Evolutionary conservation across 2,113 vertebrate species (phyloP).

Genomic region (Mormoops blainvillei): DNA sequence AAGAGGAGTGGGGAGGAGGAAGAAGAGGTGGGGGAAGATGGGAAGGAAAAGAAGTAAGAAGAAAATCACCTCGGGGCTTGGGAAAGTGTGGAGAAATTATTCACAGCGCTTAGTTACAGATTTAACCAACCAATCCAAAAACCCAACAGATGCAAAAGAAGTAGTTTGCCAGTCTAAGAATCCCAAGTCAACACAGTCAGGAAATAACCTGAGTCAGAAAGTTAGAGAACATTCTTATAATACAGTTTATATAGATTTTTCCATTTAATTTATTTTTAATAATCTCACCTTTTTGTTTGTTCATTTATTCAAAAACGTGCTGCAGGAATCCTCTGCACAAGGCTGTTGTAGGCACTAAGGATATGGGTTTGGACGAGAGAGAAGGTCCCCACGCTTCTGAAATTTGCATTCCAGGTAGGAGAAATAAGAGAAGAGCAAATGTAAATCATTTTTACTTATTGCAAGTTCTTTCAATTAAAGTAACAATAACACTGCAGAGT

Average conservation of each 20-base stretch:
- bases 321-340: neutral
- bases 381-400: neutral
- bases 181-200: neutral
- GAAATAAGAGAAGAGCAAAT: neutral
- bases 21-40: neutral
- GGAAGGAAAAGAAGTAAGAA: neutral
- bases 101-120: neutral
- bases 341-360: too few relatives aligned
- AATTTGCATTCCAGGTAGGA: neutral
- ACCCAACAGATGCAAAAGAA: neutral
- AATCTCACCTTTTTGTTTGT: neutral
- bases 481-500: neutral
- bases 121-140: neutral
- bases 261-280: neutral
- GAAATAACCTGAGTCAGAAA: neutral
- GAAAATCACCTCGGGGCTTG: neutral
- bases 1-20: neutral
- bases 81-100: neutral
- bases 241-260: neutral
- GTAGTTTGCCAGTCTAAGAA: neutral
- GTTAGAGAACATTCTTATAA: neutral
- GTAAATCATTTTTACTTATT: neutral
- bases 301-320: neutral
- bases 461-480: neutral
- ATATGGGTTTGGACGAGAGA: neutral